Conservation (phyloP, 1,140 invertebrate species). For the Drosophila tsacasi region DNA sequence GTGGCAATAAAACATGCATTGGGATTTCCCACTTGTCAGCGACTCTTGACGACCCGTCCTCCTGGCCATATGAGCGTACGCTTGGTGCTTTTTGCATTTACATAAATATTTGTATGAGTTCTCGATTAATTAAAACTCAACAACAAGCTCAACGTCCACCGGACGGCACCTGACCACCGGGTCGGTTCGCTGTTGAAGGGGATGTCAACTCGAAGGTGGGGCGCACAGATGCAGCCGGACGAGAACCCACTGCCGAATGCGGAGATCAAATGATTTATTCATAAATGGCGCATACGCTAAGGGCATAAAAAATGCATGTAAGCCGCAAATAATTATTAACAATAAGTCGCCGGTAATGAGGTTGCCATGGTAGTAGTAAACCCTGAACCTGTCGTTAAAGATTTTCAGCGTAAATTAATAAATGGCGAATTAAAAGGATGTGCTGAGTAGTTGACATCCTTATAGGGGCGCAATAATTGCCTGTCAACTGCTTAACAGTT, state of each 20-base stretch:
- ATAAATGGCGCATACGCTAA: constrained; percentile 58
- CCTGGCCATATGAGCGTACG: constrained; percentile 14
- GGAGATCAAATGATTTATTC: constrained; percentile 64
- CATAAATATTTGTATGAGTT: constrained; percentile 61
- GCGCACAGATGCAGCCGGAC: not conserved
- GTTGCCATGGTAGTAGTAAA: constrained; percentile 35
- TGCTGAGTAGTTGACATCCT: constrained; percentile 25
- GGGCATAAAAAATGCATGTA: constrained; percentile 51
- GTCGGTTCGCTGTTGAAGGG: constrained; percentile 9
- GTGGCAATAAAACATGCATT: constrained; percentile 44
- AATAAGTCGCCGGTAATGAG: constrained; percentile 41
- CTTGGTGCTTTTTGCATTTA: constrained; percentile 31
- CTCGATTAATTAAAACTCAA: constrained; percentile 67
- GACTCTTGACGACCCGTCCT: constrained; percentile 28
- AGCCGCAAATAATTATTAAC: constrained; percentile 57
- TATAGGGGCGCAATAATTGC: constrained; percentile 31
- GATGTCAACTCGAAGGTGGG: constrained; percentile 14
- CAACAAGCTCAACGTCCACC: constrained; percentile 32
- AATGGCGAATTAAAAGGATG: constrained; percentile 41
- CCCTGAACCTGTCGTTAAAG: constrained; percentile 17
- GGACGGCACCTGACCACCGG: constrained; percentile 28
- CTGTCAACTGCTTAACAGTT: constrained; percentile 24
- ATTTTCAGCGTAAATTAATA: constrained; percentile 56
- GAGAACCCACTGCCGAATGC: constrained; percentile 14
- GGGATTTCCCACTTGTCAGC: constrained; percentile 42